phyloP scores from a whole-genome alignment of 2,888 invertebrate genomes.

The Melieria crassipennis region DNA sequence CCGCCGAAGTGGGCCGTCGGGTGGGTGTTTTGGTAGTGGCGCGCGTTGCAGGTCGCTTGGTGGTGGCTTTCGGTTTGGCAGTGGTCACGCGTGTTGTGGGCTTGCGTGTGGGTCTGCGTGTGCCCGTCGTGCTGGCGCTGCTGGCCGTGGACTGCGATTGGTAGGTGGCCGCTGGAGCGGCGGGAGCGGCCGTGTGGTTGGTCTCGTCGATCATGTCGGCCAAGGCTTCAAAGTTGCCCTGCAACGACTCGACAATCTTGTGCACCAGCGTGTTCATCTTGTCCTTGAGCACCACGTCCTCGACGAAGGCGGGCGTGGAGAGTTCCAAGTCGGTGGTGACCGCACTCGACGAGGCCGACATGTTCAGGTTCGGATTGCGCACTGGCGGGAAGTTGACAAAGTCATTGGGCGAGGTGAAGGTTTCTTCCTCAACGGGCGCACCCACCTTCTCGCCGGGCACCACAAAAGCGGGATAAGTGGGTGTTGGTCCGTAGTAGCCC shows the following conservation, averaged over 20 bases:
- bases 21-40: conserved; percentile 55
- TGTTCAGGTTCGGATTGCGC: conserved; percentile 82
- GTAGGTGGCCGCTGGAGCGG: conserved; percentile 48
- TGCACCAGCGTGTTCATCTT: conserved; percentile 85
- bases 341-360: conserved; percentile 69
- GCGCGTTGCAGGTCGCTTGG: conserved; percentile 52
- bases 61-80: conserved; percentile 47
- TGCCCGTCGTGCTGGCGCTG: conserved; percentile 45
- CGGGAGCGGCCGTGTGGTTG: conserved; percentile 56
- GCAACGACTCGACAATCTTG: conserved; percentile 84
- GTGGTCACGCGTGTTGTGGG: conserved; percentile 55
- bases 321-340: conserved; percentile 73
- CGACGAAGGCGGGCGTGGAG: conserved; percentile 80
- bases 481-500: conserved; percentile 64
- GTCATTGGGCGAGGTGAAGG: conserved; percentile 76
- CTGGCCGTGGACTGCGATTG: conserved; percentile 40
- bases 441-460: conserved; percentile 59
- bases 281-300: conserved; percentile 79
- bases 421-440: conserved; percentile 64
- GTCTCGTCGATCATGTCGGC: conserved; percentile 78
- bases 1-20: conserved; percentile 49
- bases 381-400: conserved; percentile 86
- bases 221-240: conserved; percentile 83
- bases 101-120: conserved; percentile 57
- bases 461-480: conserved; percentile 61